Evolutionary conservation across 2,797 vertebrate species (phyloP).

Genomic region (Urosaurus nigricauda): DNA sequence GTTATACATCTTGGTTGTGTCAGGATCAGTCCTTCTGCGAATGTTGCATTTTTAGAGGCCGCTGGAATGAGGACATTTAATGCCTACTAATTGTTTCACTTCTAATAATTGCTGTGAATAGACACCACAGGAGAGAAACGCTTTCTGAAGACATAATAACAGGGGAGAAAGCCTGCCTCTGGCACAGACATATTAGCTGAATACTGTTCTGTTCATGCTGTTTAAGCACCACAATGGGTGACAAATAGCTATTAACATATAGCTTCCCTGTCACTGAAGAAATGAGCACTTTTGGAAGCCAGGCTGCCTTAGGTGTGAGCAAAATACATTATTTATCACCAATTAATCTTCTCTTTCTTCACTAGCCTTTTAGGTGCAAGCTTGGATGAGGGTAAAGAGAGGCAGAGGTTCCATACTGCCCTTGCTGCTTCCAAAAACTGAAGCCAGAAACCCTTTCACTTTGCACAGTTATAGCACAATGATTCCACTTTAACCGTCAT

Average conservation of each 20-base stretch:
- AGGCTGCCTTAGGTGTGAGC: conserved; percentile 61
- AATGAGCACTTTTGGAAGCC: conserved; percentile 60
- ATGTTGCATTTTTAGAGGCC: conserved; percentile 38
- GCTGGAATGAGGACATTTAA: conserved; percentile 56
- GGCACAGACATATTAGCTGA: conserved; percentile 50
- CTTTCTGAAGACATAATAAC: conserved; percentile 51
- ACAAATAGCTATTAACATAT: conserved; percentile 69
- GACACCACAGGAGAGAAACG: conserved; percentile 54
- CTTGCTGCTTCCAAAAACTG: not conserved
- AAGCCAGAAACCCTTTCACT: no score
- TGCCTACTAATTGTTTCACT: conserved; percentile 69
- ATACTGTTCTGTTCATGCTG: conserved; percentile 56
- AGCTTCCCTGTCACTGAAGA: conserved; percentile 61
- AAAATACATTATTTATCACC: conserved; percentile 72
- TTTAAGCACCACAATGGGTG: conserved; percentile 48
- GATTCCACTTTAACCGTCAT: no score
- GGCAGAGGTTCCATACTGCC: not conserved
- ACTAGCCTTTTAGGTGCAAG: not conserved
- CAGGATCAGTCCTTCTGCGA: not conserved
- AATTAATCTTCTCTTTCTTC: conserved; percentile 61
- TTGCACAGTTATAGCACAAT: no score
- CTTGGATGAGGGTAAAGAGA: no score
- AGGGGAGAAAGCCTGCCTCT: conserved; percentile 40
- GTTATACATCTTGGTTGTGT: conserved; percentile 37
- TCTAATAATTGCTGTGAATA: conserved; percentile 64